These are phyloP conservation scores for Clarias laeviceps DNA, from an alignment of 2,797 vertebrate genomes.

Conservation along the genomic window DNA sequence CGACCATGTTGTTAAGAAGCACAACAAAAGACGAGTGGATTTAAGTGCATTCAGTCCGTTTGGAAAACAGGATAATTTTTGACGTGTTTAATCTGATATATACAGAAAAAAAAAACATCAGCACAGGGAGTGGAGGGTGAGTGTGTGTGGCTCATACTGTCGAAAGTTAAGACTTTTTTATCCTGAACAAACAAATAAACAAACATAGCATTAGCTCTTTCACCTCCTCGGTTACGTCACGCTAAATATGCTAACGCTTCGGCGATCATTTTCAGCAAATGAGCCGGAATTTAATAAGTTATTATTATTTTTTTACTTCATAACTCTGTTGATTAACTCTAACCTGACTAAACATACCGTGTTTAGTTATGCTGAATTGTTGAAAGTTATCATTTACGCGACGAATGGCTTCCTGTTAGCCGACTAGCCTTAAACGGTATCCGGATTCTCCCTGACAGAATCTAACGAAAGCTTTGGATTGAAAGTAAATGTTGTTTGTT, in stretches of 20 bases:
- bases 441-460: no score
- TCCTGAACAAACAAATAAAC: no score
- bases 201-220: background rate
- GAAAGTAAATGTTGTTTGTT: background rate
- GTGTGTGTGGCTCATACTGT: background rate
- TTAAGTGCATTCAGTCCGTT: conserved; percentile 12
- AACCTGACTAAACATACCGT: background rate
- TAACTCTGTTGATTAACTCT: background rate
- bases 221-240: conserved; percentile 6
- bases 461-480: background rate
- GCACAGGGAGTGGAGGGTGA: conserved; percentile 32
- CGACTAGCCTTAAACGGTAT: background rate
- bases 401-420: background rate
- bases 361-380: no score
- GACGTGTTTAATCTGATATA: background rate
- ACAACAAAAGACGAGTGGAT: conserved; percentile 71
- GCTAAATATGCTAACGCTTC: background rate
- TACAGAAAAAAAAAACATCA: conserved; percentile 49
- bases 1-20: conserved; percentile 79
- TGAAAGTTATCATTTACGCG: no score
- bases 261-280: no score
- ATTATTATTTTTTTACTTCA: background rate
- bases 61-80: background rate
- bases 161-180: background rate
- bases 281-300: no score